Conservation (phyloP, 1,140 invertebrate genomes). For the Panagrolaimus sp. region DNA sequence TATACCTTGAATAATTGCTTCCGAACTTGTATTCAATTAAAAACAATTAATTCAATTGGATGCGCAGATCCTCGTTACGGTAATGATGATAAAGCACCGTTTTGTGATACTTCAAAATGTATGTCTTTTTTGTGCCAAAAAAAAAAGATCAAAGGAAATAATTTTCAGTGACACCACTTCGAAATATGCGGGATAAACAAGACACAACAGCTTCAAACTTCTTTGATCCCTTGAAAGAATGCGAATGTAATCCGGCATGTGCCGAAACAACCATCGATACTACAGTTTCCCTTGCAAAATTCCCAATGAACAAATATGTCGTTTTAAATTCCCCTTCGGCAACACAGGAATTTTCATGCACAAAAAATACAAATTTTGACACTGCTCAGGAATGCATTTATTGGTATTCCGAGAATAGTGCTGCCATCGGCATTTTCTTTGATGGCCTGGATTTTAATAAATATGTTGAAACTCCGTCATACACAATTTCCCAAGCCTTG, state of each 20-base stretch:
- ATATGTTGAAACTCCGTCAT: neutral
- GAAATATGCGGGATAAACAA: constrained; percentile 1
- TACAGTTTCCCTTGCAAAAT: neutral
- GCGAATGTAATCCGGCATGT: neutral
- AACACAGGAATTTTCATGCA: neutral
- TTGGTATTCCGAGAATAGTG: neutral
- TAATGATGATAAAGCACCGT: neutral
- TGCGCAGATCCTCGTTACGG: constrained; percentile 13
- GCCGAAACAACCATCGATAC: constrained; percentile 10
- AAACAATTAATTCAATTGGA: neutral
- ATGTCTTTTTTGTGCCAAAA: neutral
- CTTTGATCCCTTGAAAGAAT: neutral
- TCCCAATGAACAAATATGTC: neutral
- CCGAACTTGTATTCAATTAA: neutral
- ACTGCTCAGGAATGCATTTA: neutral
- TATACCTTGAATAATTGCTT: neutral
- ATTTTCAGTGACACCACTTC: neutral
- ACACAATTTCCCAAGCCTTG: neutral
- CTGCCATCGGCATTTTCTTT: neutral
- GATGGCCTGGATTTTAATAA: neutral
- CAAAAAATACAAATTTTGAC: neutral
- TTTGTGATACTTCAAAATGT: neutral
- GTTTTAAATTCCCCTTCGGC: neutral
- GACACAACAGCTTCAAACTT: neutral
- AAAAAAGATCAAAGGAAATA: neutral